phyloP scores from a whole-genome alignment of 2,797 vertebrate genomes.

The Syngnathus acus region DNA sequence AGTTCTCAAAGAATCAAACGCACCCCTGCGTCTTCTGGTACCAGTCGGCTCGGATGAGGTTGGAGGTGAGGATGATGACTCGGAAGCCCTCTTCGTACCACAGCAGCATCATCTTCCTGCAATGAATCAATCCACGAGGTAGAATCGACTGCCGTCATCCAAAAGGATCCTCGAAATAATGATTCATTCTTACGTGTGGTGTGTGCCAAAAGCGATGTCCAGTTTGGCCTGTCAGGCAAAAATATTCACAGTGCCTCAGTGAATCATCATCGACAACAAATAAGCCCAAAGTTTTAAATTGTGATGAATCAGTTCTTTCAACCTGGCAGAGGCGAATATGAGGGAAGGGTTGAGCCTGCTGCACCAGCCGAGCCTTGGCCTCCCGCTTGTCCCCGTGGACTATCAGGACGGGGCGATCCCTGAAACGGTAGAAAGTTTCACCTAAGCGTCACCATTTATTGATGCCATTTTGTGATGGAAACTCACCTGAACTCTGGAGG shows the following conservation, averaged over 20 bases:
- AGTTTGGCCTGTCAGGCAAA: constrained; percentile 81
- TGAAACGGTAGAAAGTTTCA: constrained; percentile 33
- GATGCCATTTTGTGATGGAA: not conserved
- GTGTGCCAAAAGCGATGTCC: constrained; percentile 96
- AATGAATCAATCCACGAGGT: not conserved
- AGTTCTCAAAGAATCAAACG: constrained; percentile 17
- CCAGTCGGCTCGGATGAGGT: constrained; percentile 93
- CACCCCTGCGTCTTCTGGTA: constrained; percentile 98
- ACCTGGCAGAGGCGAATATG: constrained; percentile 93
- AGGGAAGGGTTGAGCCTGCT: constrained; percentile 80
- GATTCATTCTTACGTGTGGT: constrained; percentile 87
- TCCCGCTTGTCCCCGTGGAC: constrained; percentile 93
- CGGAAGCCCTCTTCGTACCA: constrained; percentile 92
- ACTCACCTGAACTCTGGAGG: constrained; percentile 86
- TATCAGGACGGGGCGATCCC: constrained; percentile 81
- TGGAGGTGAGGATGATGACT: constrained; percentile 90
- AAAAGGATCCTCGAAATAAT: not conserved
- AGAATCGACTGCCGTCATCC: not conserved
- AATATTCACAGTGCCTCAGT: not conserved
- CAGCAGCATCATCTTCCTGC: constrained; percentile 96
- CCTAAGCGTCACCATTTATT: not conserved
- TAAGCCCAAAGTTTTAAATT: too few relatives aligned
- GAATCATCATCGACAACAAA: too few relatives aligned
- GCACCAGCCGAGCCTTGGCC: constrained; percentile 83
- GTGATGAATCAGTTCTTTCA: not conserved